phyloP scores from a whole-genome alignment of 2,888 invertebrate genomes.

The Tachystola acroxantha region DNA sequence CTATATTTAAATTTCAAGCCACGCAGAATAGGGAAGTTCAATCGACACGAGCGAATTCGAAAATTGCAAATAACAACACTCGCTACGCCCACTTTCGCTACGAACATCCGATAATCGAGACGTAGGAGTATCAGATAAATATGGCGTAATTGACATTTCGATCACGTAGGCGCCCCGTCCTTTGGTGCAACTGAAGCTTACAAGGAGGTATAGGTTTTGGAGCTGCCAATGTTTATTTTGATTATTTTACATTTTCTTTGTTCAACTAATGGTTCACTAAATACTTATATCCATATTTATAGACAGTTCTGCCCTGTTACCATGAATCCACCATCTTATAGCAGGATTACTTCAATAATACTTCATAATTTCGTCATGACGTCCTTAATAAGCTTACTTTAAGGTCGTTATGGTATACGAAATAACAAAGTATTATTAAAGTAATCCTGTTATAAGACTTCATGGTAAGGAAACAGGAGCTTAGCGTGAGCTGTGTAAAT shows the following conservation, averaged over 20 bases:
- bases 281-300: too few species aligned
- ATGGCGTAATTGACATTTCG: conserved; percentile 43
- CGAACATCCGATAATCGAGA: conserved; percentile 43
- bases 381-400: too few species aligned
- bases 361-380: too few species aligned
- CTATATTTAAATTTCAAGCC: background rate
- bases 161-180: conserved; percentile 48
- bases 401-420: too few species aligned
- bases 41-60: background rate
- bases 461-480: too few species aligned
- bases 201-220: background rate
- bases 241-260: background rate
- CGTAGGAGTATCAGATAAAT: conserved; percentile 44
- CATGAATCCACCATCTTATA: too few species aligned
- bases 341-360: too few species aligned
- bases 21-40: background rate
- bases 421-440: too few species aligned
- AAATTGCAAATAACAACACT: conserved; percentile 7
- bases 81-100: conserved; percentile 24
- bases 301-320: too few species aligned
- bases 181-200: conserved; percentile 35
- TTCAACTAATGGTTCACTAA: too few species aligned
- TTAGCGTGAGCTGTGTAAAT: too few species aligned
- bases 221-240: background rate
- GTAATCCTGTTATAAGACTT: too few species aligned